phyloP scores from a whole-genome alignment of 2,113 vertebrate genomes.

The Serranochromis macrocephalus region DNA sequence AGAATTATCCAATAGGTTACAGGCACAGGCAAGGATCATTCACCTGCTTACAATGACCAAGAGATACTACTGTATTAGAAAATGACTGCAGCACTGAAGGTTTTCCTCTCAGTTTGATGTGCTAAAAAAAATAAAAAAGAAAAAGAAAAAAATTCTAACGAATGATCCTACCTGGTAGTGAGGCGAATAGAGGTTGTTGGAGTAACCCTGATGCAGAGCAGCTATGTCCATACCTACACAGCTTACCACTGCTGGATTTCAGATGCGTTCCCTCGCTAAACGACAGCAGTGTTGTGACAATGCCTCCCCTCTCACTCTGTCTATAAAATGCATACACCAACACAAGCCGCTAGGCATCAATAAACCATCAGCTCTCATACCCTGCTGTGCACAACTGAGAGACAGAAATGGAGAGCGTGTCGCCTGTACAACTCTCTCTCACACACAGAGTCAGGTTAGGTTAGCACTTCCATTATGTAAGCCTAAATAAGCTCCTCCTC shows the following conservation, averaged over 20 bases:
- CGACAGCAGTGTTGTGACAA: not conserved
- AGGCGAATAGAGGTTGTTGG: conserved; percentile 55
- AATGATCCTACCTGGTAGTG: conserved; percentile 64
- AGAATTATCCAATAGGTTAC: not conserved
- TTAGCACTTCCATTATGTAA: conserved; percentile 62
- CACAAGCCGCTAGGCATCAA: conserved; percentile 46
- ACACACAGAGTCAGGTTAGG: conserved; percentile 17
- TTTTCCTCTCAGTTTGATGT: not conserved
- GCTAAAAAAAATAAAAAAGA: rapidly evolving
- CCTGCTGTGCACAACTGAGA: not conserved
- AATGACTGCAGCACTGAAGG: not conserved
- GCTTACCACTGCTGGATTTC: not conserved
- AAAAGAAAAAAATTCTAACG: not conserved
- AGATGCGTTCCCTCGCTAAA: not conserved
- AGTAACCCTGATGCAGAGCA: conserved; percentile 62
- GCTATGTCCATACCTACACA: conserved; percentile 65
- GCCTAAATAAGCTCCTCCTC: conserved; percentile 52
- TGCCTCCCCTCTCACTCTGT: not conserved
- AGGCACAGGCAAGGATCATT: not conserved
- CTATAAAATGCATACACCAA: not conserved
- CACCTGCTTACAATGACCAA: not conserved
- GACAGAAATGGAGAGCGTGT: conserved; percentile 17
- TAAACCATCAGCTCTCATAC: conserved; percentile 48
- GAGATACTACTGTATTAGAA: not conserved
- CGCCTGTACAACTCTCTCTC: conserved; percentile 7